Evolutionary conservation across 2,888 invertebrate species (phyloP).

Genomic region (Pammene fasciana): DNA sequence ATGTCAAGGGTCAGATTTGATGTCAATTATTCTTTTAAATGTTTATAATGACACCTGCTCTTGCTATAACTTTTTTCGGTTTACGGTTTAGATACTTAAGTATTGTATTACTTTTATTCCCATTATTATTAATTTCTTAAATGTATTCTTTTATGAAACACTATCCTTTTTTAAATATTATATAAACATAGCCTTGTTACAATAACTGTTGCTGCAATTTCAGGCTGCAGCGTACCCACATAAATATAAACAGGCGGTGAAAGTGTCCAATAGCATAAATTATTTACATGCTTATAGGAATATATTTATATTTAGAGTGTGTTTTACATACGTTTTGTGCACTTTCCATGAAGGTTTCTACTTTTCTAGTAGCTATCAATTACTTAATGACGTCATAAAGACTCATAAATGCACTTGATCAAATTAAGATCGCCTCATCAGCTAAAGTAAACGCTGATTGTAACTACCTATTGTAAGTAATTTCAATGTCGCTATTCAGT

Average conservation of each 20-base stretch:
- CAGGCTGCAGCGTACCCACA: neutral
- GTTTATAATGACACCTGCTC: too few species aligned
- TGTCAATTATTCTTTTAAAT: too few species aligned
- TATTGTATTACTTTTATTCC: too few species aligned
- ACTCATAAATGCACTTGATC: neutral
- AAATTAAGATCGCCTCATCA: constrained; percentile 14
- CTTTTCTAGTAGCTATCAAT: constrained; percentile 5
- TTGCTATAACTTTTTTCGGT: too few species aligned
- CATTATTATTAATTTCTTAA: too few species aligned
- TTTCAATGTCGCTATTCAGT: constrained; percentile 13
- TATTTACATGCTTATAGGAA: constrained; percentile 11
- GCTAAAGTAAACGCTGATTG: neutral
- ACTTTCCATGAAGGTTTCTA: neutral
- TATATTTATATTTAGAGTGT: neutral
- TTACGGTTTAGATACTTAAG: too few species aligned
- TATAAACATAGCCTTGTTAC: neutral
- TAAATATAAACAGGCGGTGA: constrained; percentile 16
- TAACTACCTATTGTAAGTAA: neutral
- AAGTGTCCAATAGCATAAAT: constrained; percentile 28
- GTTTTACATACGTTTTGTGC: neutral
- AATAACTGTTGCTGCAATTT: neutral
- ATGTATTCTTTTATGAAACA: neutral
- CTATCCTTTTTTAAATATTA: neutral
- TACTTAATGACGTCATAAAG: constrained; percentile 6
- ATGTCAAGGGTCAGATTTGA: constrained; percentile 6